These are phyloP conservation scores for Scaeva pyrastri DNA, from an alignment of 2,888 invertebrate species.

Conservation along the genomic window DNA sequence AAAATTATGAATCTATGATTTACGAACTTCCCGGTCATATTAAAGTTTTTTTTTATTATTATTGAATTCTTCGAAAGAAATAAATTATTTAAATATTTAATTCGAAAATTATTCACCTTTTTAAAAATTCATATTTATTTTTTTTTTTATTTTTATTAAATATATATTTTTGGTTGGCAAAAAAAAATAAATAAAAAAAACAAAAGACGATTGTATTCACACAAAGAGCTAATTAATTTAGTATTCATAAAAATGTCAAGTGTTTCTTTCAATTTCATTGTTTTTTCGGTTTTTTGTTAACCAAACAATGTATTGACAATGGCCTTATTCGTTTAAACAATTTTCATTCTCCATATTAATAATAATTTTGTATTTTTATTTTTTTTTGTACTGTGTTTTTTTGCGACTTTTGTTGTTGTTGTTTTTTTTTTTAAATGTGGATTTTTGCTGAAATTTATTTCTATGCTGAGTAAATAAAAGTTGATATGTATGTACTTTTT, in stretches of 20 bases:
- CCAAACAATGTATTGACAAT: conserved; percentile 50
- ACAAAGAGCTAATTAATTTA: conserved; percentile 58
- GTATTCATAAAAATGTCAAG: conserved; percentile 64
- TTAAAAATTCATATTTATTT: conserved; percentile 25
- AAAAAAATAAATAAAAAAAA: not conserved
- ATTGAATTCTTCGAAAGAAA: not conserved
- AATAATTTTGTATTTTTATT: conserved; percentile 13
- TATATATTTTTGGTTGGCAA: not conserved
- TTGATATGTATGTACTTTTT: not conserved
- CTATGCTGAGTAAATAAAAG: conserved; percentile 8
- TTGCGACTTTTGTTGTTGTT: conserved; percentile 28
- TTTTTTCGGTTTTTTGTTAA: conserved; percentile 19
- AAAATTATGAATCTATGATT: conserved; percentile 3
- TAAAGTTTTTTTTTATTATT: not conserved
- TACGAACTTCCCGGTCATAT: conserved; percentile 14
- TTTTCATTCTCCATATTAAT: conserved; percentile 51
- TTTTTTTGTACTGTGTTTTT: too few species aligned
- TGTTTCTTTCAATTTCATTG: conserved; percentile 24
- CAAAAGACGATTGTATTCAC: conserved; percentile 43
- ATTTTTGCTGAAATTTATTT: conserved; percentile 11
- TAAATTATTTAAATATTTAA: conserved; percentile 32
- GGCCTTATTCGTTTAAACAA: conserved; percentile 60
- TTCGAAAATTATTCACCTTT: conserved; percentile 24
- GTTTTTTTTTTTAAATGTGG: conserved; percentile 29
- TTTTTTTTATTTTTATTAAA: not conserved